Base-by-base conservation (phyloP, 1,140 invertebrate species). In the Drosophila lini region DNA sequence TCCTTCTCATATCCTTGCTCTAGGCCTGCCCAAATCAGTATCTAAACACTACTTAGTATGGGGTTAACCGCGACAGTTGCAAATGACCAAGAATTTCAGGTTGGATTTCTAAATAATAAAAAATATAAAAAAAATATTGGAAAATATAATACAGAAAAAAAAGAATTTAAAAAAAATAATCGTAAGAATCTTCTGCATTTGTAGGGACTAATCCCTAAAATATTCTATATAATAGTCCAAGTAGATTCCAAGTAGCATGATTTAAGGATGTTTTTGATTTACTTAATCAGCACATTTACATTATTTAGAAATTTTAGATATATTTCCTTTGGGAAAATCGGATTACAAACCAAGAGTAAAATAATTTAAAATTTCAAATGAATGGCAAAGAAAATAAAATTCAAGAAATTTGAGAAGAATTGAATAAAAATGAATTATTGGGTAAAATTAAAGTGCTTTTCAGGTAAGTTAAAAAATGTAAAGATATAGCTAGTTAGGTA, bases 1-100 rank as follows among this genome's bases (percentile, higher is more conserved):
- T 42, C 34, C 40, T 28, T 63, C 28, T 22, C 56, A 10, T n/a
- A 60, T 61, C 38, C 16, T 42, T 34, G 32, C 34, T 42, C 38
- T 59, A 61, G 56, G 38, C 61, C 61, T 61, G 61, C 56, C 19
- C 50, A 53, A 53, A 13, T 55, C 52, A 22, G 52, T 38, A 45
- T 53, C 50, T 36, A 53, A 53, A 22, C 32, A 36, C 50, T 53
- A 53, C 13, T 22, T 53, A 53, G 50, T 22, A 16, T 50, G 28
- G 47, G 47, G 25, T 48, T 48, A n/a, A 34, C 31, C 16, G 7
- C 19, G 31, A 34, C 48, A 52, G 48, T 32, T 52, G n/a, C 50
- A 38, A 36, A 31, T 36, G 40, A 62, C 28, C 8, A 15, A 38
- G 32, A 19, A 19, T 2, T 22, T 22, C 2, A 15, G 16, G 13